Conservation (phyloP, 2,113 vertebrate species). For the Tringa solitaria region DNA sequence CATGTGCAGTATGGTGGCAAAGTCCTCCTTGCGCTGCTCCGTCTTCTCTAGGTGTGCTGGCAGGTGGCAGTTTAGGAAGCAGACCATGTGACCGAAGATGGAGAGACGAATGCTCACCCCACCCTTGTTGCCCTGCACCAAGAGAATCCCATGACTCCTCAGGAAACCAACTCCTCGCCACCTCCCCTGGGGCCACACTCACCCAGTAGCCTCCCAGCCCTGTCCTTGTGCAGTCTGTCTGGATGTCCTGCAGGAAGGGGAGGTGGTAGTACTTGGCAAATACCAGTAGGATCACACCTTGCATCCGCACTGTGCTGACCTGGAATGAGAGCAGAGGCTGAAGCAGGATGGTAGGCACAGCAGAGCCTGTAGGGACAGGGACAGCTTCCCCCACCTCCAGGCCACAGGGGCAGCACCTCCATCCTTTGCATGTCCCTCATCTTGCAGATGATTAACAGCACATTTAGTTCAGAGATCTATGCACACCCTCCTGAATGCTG, state of each 20-base stretch:
- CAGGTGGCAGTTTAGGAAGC: constrained; percentile 98
- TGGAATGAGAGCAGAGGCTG: constrained; percentile 30
- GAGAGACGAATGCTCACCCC: constrained; percentile 89
- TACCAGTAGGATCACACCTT: constrained; percentile 91
- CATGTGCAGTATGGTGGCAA: constrained; percentile 95
- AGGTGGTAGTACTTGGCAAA: constrained; percentile 92
- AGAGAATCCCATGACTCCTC: not conserved
- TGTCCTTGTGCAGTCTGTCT: constrained; percentile 92
- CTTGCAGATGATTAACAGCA: not conserved
- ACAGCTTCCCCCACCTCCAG: not conserved
- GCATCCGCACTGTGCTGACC: constrained; percentile 96
- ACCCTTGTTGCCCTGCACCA: constrained; percentile 92
- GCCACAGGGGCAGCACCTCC: not conserved
- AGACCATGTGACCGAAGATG: constrained; percentile 91
- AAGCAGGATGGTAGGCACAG: not conserved
- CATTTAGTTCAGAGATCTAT: not conserved
- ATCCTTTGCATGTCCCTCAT: not conserved
- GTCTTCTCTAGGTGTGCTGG: constrained; percentile 96
- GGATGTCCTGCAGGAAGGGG: constrained; percentile 84
- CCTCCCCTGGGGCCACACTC: constrained; percentile 25
- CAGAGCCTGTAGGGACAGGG: not conserved
- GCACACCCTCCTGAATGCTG: not conserved
- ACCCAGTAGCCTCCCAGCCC: constrained; percentile 85
- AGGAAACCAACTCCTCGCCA: constrained; percentile 50
- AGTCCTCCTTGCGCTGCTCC: constrained; percentile 95